Evolutionary conservation across 2,888 invertebrate species (phyloP).

Genomic region (Leucania comma): DNA sequence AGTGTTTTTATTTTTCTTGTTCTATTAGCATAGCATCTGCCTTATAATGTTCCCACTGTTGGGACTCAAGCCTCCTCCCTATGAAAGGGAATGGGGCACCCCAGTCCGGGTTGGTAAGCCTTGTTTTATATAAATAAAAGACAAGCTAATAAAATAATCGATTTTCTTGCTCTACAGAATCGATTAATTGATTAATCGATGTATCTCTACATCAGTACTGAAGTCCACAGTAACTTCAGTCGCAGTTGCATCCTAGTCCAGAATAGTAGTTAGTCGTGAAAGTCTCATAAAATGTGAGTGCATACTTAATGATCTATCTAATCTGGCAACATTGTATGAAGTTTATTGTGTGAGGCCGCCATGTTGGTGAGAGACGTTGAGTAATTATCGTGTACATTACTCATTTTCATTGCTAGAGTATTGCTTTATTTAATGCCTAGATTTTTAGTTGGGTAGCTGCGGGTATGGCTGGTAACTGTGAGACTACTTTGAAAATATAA

Average conservation of each 20-base stretch:
- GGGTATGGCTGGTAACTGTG: background rate
- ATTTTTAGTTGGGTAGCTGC: constrained; percentile 1
- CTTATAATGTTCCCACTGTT: too few relatives aligned
- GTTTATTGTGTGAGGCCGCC: constrained; percentile 41
- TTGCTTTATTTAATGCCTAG: constrained; percentile 1
- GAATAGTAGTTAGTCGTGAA: constrained; percentile 30
- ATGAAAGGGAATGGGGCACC: too few relatives aligned
- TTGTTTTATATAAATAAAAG: too few relatives aligned
- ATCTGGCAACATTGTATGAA: constrained; percentile 47
- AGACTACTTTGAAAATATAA: background rate
- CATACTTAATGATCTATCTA: constrained; percentile 37
- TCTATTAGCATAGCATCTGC: too few relatives aligned
- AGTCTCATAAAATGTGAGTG: constrained; percentile 42
- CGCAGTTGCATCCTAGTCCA: background rate
- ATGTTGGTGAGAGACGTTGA: constrained; percentile 19
- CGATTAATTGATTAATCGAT: too few relatives aligned
- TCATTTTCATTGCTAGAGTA: constrained; percentile 31
- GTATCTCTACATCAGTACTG: too few relatives aligned
- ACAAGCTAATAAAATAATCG: too few relatives aligned
- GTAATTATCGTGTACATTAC: constrained; percentile 49
- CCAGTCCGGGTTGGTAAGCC: too few relatives aligned
- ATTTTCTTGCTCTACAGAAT: too few relatives aligned
- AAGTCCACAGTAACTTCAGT: background rate
- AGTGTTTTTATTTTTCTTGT: too few relatives aligned
- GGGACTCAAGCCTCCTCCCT: too few relatives aligned